These are phyloP conservation scores for Chironomus tentans DNA, from an alignment of 2,888 invertebrate genomes.

Conservation along the genomic window DNA sequence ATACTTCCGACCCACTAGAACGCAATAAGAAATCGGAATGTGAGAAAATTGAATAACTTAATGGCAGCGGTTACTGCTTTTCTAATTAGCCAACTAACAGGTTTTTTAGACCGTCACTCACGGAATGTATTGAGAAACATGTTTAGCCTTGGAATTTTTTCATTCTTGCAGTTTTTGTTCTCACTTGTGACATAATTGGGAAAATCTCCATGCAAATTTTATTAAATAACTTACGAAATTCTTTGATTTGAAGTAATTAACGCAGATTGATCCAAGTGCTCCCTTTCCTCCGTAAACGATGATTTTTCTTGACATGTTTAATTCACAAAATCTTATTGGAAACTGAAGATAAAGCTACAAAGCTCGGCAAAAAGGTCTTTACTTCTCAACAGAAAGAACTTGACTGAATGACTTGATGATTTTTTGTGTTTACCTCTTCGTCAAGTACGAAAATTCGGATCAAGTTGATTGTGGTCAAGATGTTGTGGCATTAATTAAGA, in stretches of 20 bases:
- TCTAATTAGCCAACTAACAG: not conserved
- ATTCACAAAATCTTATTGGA: not conserved
- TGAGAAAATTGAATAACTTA: not conserved
- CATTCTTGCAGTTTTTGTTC: not conserved
- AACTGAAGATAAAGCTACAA: too few species aligned
- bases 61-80: not conserved
- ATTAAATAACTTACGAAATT: conserved; percentile 61
- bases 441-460: too few species aligned
- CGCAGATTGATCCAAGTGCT: conserved; percentile 82
- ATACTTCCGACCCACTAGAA: conserved; percentile 78
- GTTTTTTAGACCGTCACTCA: conserved; percentile 17
- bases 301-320: conserved; percentile 57
- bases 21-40: conserved; percentile 9
- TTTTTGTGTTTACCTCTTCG: too few species aligned
- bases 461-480: too few species aligned
- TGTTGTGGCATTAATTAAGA: too few species aligned
- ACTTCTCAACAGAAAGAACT: too few species aligned
- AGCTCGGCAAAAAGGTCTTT: not conserved
- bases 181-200: conserved; percentile 4
- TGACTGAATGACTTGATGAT: too few species aligned
- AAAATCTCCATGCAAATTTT: not conserved
- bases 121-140: conserved; percentile 11
- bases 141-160: not conserved
- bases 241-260: conserved; percentile 78
- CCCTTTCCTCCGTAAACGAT: conserved; percentile 94